A percentile compares a stretch with the other conserved stretches of the same genome.
These are phyloP conservation scores for Halcyon smyrnensis DNA, from an alignment of 2,797 vertebrate genomes.

Conservation along the genomic window DNA sequence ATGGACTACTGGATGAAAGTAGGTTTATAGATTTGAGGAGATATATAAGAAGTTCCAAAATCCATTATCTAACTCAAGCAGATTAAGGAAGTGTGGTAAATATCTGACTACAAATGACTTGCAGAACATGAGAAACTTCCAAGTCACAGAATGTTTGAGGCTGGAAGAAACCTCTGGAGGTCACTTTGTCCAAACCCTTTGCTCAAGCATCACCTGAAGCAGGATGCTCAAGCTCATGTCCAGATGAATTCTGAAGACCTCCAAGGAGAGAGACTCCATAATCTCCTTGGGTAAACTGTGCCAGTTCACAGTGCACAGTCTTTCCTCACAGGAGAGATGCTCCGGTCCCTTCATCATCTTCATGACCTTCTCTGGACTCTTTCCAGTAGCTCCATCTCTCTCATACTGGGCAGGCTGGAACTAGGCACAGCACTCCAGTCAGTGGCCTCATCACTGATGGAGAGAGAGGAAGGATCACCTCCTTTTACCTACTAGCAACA, in stretches of 20 bases:
- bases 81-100: not conserved
- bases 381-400: not conserved
- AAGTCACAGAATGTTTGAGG: not conserved
- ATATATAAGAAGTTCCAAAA: not conserved
- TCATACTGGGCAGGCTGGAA: not conserved
- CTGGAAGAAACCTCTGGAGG: not conserved
- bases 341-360: not conserved
- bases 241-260: not conserved
- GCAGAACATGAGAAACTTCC: not conserved
- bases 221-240: not conserved
- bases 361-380: not conserved
- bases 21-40: not conserved
- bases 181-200: not conserved
- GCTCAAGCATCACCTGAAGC: not conserved
- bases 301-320: not conserved
- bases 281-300: not conserved
- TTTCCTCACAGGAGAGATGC: too few species aligned
- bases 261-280: not conserved
- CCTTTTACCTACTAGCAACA: too few species aligned
- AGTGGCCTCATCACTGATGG: not conserved
- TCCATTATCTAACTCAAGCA: not conserved
- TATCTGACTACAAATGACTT: not conserved
- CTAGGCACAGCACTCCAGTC: not conserved
- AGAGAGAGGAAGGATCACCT: not conserved
- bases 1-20: not conserved